A percentile compares a stretch with the other conserved stretches of the same genome.
These are phyloP conservation scores for Montipora efflorescens DNA, from an alignment of 64 coral and sea anemone genomes.

Conservation along the genomic window DNA sequence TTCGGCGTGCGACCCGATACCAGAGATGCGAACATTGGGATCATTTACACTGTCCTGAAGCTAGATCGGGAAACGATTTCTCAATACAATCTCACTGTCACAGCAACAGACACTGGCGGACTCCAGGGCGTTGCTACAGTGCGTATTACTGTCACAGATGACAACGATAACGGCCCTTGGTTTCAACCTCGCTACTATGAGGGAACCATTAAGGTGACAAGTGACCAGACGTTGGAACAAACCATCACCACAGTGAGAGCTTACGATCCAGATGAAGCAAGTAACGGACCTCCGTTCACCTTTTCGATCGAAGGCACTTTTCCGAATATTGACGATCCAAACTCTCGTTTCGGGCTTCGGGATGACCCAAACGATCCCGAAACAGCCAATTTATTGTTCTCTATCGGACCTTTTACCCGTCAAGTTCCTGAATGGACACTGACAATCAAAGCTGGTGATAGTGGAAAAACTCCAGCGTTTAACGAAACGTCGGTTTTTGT, in stretches of 20 bases:
- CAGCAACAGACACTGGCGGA: conserved; percentile 83
- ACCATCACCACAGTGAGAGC: conserved; percentile 64
- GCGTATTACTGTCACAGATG: conserved; percentile 61
- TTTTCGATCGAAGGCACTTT: conserved; percentile 46
- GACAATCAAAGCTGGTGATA: conserved; percentile 63
- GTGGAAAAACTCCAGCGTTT: conserved; percentile 8
- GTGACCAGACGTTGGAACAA: conserved; percentile 8
- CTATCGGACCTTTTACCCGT: conserved; percentile 67
- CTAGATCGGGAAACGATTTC: conserved; percentile 72
- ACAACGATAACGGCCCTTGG: conserved; percentile 95
- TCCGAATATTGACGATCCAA: background rate
- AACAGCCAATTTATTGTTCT: conserved; percentile 37
- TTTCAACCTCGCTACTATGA: conserved; percentile 83
- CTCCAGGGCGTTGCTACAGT: conserved; percentile 70
- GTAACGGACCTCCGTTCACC: conserved; percentile 64
- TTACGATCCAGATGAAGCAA: conserved; percentile 77
- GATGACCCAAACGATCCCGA: conserved; percentile 37
- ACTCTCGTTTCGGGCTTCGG: background rate
- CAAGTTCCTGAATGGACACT: conserved; percentile 62
- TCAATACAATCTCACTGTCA: conserved; percentile 62
- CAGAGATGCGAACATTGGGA: conserved; percentile 74
- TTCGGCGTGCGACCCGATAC: conserved; percentile 68
- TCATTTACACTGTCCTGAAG: conserved; percentile 51
- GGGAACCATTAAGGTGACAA: conserved; percentile 62
- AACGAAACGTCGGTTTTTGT: conserved; percentile 55